These are phyloP conservation scores for Pogoniulus pusillus DNA, from an alignment of 2,797 vertebrate genomes.

Conservation along the genomic window DNA sequence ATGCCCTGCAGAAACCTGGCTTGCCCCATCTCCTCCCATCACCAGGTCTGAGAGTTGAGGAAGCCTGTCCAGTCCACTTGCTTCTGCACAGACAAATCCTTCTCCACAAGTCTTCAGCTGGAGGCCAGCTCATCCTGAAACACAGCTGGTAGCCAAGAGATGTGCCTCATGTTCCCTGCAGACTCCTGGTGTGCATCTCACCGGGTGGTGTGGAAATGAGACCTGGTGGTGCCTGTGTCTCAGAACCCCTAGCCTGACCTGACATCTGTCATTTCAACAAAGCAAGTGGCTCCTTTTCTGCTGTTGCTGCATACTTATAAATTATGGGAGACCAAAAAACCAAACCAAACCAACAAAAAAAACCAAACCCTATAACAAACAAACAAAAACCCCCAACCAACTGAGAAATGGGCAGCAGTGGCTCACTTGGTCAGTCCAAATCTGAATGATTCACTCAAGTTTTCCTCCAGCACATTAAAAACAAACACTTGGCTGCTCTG, in stretches of 20 bases:
- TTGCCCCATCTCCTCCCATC: not conserved
- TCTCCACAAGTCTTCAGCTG: not conserved
- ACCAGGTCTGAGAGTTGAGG: not conserved
- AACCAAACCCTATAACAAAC: too few species aligned
- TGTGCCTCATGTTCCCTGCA: fast-evolving
- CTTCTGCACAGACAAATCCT: not conserved
- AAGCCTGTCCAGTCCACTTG: not conserved
- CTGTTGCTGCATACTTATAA: not conserved
- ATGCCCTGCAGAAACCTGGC: not conserved
- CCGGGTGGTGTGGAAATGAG: fast-evolving
- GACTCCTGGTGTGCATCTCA: not conserved
- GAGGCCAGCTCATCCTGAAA: not conserved
- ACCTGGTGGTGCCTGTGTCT: not conserved
- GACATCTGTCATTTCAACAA: not conserved
- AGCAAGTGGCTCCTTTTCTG: not conserved
- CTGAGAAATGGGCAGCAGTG: not conserved
- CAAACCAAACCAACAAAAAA: too few species aligned
- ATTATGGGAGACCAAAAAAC: not conserved
- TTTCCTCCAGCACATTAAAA: not conserved
- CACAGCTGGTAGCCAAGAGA: not conserved
- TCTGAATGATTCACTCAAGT: not conserved
- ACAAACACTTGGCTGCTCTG: fast-evolving
- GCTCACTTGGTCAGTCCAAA: not conserved
- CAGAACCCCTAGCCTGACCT: not conserved
- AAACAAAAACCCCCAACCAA: too few species aligned